Percentiles rank a stretch among this genome's conserved stretches.
phyloP scores from a whole-genome alignment of 2,113 vertebrate genomes.

The Perca fluviatilis region DNA sequence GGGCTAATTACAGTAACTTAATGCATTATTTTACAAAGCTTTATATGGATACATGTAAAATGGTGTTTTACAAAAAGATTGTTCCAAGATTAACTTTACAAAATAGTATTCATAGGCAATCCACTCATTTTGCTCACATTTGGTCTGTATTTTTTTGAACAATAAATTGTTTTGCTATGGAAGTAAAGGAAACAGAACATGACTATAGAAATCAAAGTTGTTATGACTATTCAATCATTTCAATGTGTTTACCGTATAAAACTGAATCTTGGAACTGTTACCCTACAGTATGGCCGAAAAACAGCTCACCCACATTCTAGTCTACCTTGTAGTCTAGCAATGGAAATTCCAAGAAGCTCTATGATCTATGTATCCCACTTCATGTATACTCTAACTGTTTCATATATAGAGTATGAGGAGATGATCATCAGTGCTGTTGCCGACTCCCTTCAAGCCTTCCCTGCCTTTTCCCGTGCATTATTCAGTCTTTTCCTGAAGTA shows the following conservation, averaged over 20 bases:
- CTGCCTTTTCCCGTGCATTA: constrained; percentile 75
- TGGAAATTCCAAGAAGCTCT: constrained; percentile 21
- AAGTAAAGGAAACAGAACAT: not conserved
- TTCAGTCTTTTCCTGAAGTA: constrained; percentile 80
- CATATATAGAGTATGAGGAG: constrained; percentile 47
- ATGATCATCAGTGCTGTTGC: constrained; percentile 52
- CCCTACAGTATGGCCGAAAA: not conserved
- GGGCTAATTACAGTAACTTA: constrained; percentile 69
- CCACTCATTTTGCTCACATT: constrained; percentile 13
- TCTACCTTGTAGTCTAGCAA: not conserved
- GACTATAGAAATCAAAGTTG: constrained; percentile 22
- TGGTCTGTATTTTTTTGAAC: constrained; percentile 7
- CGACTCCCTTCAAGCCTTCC: constrained; percentile 54
- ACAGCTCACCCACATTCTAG: constrained; percentile 18
- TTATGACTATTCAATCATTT: not conserved
- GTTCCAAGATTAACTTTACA: constrained; percentile 13
- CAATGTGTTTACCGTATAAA: not conserved
- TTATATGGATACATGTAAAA: constrained; percentile 56
- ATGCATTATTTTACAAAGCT: constrained; percentile 52
- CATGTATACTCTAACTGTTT: constrained; percentile 34
- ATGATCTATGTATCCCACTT: constrained; percentile 46
- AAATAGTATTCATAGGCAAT: constrained; percentile 6
- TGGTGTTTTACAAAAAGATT: constrained; percentile 8
- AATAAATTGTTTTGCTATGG: constrained; percentile 12
- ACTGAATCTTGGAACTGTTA: not conserved